Evolutionary conservation across 37 sponge, comb jelly and placozoan species (phyloP).

Genomic region (Haliclona indistincta): DNA sequence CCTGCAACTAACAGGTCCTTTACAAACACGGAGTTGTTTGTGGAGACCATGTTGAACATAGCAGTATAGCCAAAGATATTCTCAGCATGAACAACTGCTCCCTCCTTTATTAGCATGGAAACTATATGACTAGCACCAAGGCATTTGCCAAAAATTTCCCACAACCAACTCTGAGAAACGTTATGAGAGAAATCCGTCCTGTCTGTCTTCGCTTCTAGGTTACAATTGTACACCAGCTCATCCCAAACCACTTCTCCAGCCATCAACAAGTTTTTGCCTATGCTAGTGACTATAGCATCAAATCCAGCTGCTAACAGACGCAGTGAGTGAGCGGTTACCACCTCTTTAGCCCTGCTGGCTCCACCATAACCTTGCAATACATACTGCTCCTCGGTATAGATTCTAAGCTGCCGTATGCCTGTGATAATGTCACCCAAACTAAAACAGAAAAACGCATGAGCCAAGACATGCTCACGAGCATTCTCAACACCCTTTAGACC

Average conservation of each 20-base stretch:
- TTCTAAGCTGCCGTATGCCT: constrained; percentile 58
- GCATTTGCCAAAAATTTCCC: constrained; percentile 36
- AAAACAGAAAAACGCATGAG: constrained; percentile 67
- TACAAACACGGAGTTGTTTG: constrained; percentile 46
- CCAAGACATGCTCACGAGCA: constrained; percentile 9
- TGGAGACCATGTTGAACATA: constrained; percentile 59
- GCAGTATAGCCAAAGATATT: constrained; percentile 88
- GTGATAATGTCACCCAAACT: constrained; percentile 72
- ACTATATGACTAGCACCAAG: constrained; percentile 35
- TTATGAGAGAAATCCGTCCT: not conserved
- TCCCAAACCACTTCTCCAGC: constrained; percentile 48
- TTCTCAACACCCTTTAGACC: constrained; percentile 48
- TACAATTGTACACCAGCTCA: constrained; percentile 60
- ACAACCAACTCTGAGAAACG: constrained; percentile 28
- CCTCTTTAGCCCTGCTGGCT: constrained; percentile 63
- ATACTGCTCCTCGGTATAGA: constrained; percentile 65
- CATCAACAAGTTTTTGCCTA: constrained; percentile 61
- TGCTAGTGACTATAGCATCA: constrained; percentile 56
- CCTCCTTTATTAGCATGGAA: constrained; percentile 38
- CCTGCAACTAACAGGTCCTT: constrained; percentile 25
- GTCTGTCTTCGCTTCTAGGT: constrained; percentile 7
- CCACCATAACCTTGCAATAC: constrained; percentile 54
- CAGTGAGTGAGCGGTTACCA: constrained; percentile 74
- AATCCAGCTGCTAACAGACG: constrained; percentile 74
- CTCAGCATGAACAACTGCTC: constrained; percentile 69